phyloP scores from a whole-genome alignment of 53 echinoderm and acorn worm species.

The Holothuria scabra region DNA sequence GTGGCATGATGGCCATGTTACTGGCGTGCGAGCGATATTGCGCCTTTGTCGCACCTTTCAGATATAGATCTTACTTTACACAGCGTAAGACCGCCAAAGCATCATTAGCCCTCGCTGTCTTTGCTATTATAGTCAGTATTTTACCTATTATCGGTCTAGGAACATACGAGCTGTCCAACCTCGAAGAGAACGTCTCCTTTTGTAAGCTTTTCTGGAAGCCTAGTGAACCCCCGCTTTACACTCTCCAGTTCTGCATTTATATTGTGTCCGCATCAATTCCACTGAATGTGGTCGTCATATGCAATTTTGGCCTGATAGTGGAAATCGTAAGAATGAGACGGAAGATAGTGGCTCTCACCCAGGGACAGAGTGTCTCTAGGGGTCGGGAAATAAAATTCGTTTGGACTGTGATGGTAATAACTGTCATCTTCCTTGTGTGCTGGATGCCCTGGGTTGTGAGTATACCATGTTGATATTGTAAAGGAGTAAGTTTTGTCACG shows the following conservation, averaged over 20 bases:
- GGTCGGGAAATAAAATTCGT: constrained; percentile 29
- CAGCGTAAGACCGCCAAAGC: background rate
- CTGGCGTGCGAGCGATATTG: constrained; percentile 29
- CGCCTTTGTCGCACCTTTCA: constrained; percentile 11
- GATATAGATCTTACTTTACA: background rate
- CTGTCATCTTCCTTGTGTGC: constrained; percentile 2
- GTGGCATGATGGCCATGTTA: constrained; percentile 19
- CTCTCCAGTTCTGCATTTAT: constrained; percentile 17
- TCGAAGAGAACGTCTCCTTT: background rate
- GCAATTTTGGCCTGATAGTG: constrained; percentile 5
- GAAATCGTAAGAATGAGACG: background rate
- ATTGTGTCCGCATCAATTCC: background rate
- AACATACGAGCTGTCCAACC: background rate
- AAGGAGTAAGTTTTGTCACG: background rate
- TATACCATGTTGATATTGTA: background rate
- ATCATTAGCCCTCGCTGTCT: background rate
- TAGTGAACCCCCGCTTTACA: background rate
- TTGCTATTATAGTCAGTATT: constrained; percentile 10
- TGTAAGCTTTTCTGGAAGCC: constrained; percentile 33
- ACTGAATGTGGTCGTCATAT: constrained; percentile 1
- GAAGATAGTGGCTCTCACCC: constrained; percentile 12
- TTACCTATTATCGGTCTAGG: constrained; percentile 18
- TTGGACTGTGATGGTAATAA: constrained; percentile 39
- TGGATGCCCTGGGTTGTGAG: constrained; percentile 42
- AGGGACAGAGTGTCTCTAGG: constrained; percentile 13